Percentiles rank a stretch among this genome's conserved stretches.
phyloP scores from a whole-genome alignment of 1,140 invertebrate genomes.

The Platyura marginata region DNA sequence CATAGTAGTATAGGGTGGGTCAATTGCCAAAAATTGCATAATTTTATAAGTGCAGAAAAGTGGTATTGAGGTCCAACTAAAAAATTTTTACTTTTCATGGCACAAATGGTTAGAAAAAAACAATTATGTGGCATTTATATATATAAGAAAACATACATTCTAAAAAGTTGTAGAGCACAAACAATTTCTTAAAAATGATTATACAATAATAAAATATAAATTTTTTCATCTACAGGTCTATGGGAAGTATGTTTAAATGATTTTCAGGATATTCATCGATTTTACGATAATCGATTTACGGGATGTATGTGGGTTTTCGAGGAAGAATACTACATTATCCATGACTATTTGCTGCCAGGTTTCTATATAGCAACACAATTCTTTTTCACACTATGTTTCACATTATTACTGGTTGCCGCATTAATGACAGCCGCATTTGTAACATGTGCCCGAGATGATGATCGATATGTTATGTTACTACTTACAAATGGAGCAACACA shows the following conservation, averaged over 20 bases:
- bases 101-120: too few species aligned
- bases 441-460: constrained; percentile 56
- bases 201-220: too few species aligned
- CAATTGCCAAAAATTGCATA: too few species aligned
- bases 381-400: constrained; percentile 74
- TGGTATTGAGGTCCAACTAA: too few species aligned
- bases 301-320: constrained; percentile 88
- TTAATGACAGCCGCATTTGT: constrained; percentile 53
- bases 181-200: too few species aligned
- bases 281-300: constrained; percentile 56
- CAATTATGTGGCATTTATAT: too few species aligned
- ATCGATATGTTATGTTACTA: constrained; percentile 53
- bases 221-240: constrained; percentile 60
- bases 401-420: constrained; percentile 49
- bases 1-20: too few species aligned
- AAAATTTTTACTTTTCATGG: too few species aligned
- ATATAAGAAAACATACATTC: too few species aligned
- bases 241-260: constrained; percentile 83
- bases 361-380: constrained; percentile 89
- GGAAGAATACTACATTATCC: constrained; percentile 82
- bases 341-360: constrained; percentile 60
- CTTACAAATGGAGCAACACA: constrained; percentile 52
- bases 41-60: too few species aligned
- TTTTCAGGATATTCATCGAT: constrained; percentile 64
- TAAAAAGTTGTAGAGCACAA: too few species aligned